Conservation (phyloP, 2,888 invertebrate species). For the Endotricha flammealis region DNA sequence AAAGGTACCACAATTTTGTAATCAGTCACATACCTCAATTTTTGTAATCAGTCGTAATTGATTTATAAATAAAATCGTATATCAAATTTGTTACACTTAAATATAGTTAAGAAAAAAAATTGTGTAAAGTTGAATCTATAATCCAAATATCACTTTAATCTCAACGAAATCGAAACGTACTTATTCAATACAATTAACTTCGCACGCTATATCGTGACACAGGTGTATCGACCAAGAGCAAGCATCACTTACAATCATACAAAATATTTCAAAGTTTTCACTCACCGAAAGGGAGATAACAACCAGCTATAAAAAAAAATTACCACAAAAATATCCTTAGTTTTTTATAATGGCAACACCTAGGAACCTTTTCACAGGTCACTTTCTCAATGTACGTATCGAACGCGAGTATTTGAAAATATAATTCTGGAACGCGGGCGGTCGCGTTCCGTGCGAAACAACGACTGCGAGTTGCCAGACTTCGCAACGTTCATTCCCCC, state of each 20-base stretch:
- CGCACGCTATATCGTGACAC: slow-evolving; percentile 32
- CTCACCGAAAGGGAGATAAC: slow-evolving; percentile 60
- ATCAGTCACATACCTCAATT: no score
- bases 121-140: slow-evolving; percentile 11
- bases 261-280: slow-evolving; percentile 19
- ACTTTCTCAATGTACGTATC: slow-evolving; percentile 43
- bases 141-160: slow-evolving; percentile 36
- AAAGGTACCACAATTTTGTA: no score
- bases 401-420: slow-evolving; percentile 21
- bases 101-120: no score
- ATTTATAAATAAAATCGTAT: no score
- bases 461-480: slow-evolving; percentile 48
- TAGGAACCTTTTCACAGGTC: slow-evolving; percentile 39
- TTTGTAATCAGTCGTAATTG: no score
- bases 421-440: slow-evolving; percentile 32
- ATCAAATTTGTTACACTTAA: no score
- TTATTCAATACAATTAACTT: slow-evolving; percentile 25
- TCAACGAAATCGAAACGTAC: slow-evolving; percentile 35
- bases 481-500: slow-evolving; percentile 52
- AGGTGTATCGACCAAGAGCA: slow-evolving; percentile 13
- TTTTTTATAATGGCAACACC: slow-evolving; percentile 39
- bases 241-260: slow-evolving; percentile 10
- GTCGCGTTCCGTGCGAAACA: slow-evolving; percentile 52
- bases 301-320: slow-evolving; percentile 24
- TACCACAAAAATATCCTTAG: slow-evolving; percentile 46